Conservation (phyloP, 2,113 vertebrate species). For the Apeltes quadracus region DNA sequence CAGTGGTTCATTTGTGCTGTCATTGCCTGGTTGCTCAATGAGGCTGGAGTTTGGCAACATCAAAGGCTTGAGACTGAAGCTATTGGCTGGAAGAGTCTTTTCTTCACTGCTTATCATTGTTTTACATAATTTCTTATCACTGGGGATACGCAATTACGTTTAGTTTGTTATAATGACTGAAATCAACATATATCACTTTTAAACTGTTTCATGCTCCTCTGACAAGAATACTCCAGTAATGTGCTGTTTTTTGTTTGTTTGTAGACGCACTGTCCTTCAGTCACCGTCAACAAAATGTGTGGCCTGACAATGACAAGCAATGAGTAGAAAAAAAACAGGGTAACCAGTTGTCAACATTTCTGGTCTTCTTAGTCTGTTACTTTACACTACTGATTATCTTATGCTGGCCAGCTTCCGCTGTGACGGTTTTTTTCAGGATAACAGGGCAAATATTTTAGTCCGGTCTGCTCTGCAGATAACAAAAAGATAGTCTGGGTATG, state of each 20-base stretch:
- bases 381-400: too few relatives aligned
- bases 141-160: background rate
- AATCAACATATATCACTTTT: background rate
- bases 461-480: too few relatives aligned
- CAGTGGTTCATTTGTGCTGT: slow-evolving; percentile 36
- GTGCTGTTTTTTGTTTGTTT: background rate
- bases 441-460: too few relatives aligned
- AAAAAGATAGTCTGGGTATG: too few relatives aligned
- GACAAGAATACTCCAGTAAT: background rate
- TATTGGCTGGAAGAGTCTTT: slow-evolving; percentile 45
- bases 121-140: slow-evolving; percentile 63
- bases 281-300: background rate
- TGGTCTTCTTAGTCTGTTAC: background rate
- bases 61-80: slow-evolving; percentile 60
- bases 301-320: background rate
- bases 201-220: background rate
- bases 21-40: slow-evolving; percentile 30
- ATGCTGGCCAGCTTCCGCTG: too few relatives aligned
- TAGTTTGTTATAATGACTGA: slow-evolving; percentile 20
- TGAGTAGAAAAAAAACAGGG: background rate
- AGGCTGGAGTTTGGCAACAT: slow-evolving; percentile 56
- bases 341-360: background rate
- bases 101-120: slow-evolving; percentile 60
- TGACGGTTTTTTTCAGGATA: too few relatives aligned
- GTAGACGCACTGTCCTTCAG: background rate